A percentile compares a stretch with the other conserved stretches of the same genome.
Conservation (phyloP, 2,888 invertebrate genomes). For the Coenonympha glycerion region DNA sequence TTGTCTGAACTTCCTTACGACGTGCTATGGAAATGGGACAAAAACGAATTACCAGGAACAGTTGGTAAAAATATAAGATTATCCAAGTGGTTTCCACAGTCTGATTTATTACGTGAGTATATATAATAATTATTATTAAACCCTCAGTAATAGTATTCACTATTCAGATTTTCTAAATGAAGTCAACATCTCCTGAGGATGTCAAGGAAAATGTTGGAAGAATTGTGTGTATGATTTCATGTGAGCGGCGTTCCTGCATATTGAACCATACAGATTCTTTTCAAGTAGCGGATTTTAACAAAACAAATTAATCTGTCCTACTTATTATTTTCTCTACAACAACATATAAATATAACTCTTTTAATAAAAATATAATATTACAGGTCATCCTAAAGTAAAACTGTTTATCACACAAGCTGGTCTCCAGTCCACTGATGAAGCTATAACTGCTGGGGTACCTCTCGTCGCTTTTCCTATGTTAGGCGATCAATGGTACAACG, state of each 20-base stretch:
- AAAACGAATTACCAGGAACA: constrained; percentile 42
- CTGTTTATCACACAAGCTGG: constrained; percentile 56
- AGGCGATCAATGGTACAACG: constrained; percentile 54
- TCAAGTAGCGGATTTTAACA: too few relatives aligned
- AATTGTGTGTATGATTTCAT: too few relatives aligned
- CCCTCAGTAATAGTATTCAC: too few relatives aligned
- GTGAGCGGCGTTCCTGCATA: too few relatives aligned
- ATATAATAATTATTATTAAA: background rate
- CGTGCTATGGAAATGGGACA: constrained; percentile 63
- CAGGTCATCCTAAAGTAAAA: constrained; percentile 58
- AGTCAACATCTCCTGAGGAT: too few relatives aligned
- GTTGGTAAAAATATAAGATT: constrained; percentile 55
- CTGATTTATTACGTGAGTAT: constrained; percentile 42
- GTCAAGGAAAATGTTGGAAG: too few relatives aligned
- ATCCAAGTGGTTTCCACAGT: constrained; percentile 53
- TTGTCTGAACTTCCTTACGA: constrained; percentile 58
- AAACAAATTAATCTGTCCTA: too few relatives aligned
- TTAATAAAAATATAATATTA: too few relatives aligned
- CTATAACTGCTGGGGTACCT: constrained; percentile 50
- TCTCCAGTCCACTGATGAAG: constrained; percentile 57
- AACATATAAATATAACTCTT: too few relatives aligned
- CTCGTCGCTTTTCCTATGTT: constrained; percentile 52
- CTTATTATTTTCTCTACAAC: too few relatives aligned
- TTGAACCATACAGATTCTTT: too few relatives aligned
- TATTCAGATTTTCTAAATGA: too few relatives aligned